phyloP scores from a whole-genome alignment of 2,888 invertebrate genomes.

The Mimachlamys varia region DNA sequence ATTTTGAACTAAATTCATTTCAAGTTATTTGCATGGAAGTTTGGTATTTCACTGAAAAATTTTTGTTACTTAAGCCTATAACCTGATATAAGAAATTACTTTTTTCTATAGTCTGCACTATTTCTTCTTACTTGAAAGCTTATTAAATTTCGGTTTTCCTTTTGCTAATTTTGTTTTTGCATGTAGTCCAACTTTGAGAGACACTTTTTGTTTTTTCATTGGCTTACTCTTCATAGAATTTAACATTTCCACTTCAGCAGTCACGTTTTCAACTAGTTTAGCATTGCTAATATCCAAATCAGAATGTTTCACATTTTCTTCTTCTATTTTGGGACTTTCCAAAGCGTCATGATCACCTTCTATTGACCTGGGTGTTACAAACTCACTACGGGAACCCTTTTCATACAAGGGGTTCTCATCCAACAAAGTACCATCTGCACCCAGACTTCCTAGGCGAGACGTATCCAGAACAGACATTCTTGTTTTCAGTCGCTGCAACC shows the following conservation, averaged over 20 bases:
- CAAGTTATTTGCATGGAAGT: too few species aligned
- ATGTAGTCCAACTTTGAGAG: background rate
- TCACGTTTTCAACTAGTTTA: background rate
- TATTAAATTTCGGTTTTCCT: background rate
- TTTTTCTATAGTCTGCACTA: too few species aligned
- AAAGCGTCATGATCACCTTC: background rate
- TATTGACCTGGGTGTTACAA: background rate
- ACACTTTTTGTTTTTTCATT: background rate
- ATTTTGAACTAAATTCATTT: too few species aligned
- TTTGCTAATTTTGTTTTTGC: background rate
- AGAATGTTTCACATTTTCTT: background rate
- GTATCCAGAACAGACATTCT: background rate
- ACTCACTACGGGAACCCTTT: background rate
- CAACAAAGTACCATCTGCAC: background rate
- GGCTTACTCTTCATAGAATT: constrained; percentile 3
- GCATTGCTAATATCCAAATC: background rate
- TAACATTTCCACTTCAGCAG: background rate
- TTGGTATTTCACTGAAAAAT: too few species aligned
- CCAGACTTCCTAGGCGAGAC: background rate
- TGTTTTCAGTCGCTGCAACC: background rate
- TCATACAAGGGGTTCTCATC: background rate
- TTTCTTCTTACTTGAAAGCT: background rate
- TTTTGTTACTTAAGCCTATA: too few species aligned
- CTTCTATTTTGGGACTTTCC: background rate
- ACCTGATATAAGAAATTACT: too few species aligned